Conservation (phyloP, 53 echinoderm and acorn worm species). For the Stichopus horrens region DNA sequence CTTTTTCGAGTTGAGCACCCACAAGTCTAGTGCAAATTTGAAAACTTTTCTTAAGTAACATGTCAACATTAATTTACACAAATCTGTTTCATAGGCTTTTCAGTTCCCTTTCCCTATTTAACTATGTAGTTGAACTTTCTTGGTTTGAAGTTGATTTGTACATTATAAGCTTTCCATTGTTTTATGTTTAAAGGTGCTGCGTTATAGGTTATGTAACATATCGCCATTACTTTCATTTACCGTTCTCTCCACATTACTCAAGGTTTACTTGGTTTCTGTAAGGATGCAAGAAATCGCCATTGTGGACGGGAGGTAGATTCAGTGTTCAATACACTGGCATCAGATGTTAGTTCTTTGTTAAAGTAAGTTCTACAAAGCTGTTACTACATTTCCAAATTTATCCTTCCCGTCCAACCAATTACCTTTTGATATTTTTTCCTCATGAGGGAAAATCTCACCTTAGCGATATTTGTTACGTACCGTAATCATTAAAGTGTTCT, state of each 20-base stretch:
- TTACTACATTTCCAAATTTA: too few species aligned
- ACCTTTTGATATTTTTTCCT: too few species aligned
- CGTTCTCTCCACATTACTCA: neutral
- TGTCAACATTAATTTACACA: too few species aligned
- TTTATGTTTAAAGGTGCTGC: neutral
- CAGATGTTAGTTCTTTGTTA: slow-evolving; percentile 26
- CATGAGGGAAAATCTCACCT: too few species aligned
- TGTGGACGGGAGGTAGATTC: slow-evolving; percentile 4
- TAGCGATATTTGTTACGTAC: too few species aligned
- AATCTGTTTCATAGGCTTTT: too few species aligned
- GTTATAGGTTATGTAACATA: neutral
- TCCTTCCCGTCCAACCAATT: too few species aligned
- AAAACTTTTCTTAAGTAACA: too few species aligned
- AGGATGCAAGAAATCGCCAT: slow-evolving; percentile 10
- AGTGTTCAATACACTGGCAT: slow-evolving; percentile 19
- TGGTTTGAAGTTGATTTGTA: neutral
- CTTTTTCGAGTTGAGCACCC: too few species aligned
- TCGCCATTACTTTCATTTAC: neutral
- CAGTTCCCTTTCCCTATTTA: too few species aligned
- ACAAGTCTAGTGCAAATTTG: too few species aligned
- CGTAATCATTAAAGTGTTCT: too few species aligned
- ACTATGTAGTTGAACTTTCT: neutral
- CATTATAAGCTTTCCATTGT: neutral
- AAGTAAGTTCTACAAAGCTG: neutral
- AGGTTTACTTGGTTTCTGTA: slow-evolving; percentile 23